These are phyloP conservation scores for Heliothis subflexa DNA, from an alignment of 1,140 invertebrate species.

Conservation along the genomic window DNA sequence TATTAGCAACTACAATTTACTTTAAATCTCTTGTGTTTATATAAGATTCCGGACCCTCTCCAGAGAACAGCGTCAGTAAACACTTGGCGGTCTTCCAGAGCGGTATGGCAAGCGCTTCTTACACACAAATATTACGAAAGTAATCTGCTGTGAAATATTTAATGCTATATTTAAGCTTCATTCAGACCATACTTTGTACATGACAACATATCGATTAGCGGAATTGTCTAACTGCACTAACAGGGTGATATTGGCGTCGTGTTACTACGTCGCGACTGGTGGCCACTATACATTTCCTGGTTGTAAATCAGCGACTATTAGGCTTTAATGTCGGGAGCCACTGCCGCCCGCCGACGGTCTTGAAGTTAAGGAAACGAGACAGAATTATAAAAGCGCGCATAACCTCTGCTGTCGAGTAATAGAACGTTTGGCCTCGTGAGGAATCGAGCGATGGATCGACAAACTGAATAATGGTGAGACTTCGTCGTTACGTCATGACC, in stretches of 20 bases:
- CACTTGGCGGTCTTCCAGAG: conserved; percentile 55
- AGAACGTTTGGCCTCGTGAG: conserved; percentile 73
- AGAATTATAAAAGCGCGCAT: conserved; percentile 57
- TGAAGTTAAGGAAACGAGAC: conserved; percentile 60
- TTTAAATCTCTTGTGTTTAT: conserved; percentile 31
- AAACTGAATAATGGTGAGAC: conserved; percentile 71
- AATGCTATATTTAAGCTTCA: conserved; percentile 36
- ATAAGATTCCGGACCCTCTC: conserved; percentile 44
- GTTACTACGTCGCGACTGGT: conserved; percentile 18
- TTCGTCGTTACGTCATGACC: conserved; percentile 78
- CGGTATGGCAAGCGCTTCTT: conserved; percentile 45
- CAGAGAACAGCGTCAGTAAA: conserved; percentile 37
- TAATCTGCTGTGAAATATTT: conserved; percentile 36
- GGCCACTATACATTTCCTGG: conserved; percentile 50
- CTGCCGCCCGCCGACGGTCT: conserved; percentile 47
- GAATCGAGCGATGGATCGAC: conserved; percentile 74
- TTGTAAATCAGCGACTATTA: conserved; percentile 53
- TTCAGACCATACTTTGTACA: conserved; percentile 9
- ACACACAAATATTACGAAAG: conserved; percentile 53
- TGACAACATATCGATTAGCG: neutral
- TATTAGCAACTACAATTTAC: conserved; percentile 27
- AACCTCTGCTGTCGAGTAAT: conserved; percentile 60
- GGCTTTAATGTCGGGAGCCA: conserved; percentile 42
- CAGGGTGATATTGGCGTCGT: conserved; percentile 11
- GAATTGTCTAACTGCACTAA: neutral